Conservation (phyloP, 2,113 vertebrate species). For the Terrapene triunguis region DNA sequence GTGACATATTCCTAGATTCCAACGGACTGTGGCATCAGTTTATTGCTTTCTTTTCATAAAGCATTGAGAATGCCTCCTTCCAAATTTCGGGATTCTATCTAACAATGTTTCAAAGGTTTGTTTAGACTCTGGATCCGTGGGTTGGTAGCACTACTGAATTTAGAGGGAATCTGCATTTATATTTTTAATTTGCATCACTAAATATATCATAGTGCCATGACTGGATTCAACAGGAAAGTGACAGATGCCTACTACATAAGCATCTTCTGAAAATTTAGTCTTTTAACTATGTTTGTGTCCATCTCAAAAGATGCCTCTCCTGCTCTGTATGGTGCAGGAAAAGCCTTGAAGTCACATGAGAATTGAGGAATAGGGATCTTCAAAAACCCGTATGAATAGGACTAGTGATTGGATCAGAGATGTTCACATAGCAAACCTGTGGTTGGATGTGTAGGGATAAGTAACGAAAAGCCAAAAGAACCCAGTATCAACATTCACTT, state of each 20-base stretch:
- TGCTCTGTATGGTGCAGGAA: neutral
- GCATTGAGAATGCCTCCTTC: constrained; percentile 16
- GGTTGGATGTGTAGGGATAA: neutral
- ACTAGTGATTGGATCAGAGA: neutral
- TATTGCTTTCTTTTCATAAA: constrained; percentile 50
- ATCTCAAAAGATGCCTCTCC: neutral
- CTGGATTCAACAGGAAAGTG: neutral
- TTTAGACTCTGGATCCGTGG: neutral
- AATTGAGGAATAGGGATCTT: neutral
- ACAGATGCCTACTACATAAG: neutral
- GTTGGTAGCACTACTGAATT: neutral
- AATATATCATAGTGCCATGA: neutral
- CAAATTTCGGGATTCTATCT: neutral
- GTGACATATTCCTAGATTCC: constrained; percentile 59
- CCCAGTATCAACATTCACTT: neutral
- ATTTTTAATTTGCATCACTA: neutral
- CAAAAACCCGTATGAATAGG: neutral
- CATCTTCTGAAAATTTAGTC: neutral
- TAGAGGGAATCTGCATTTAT: neutral
- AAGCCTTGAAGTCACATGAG: neutral
- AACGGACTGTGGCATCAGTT: constrained; percentile 50
- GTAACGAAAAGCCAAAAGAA: neutral
- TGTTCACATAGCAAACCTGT: neutral
- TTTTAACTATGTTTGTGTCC: neutral
- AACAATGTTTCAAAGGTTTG: neutral